Evolutionary conservation across 2,113 vertebrate species (phyloP), one percentile per base, ranked within the genome.

Genomic region (Passer montanus): DNA sequence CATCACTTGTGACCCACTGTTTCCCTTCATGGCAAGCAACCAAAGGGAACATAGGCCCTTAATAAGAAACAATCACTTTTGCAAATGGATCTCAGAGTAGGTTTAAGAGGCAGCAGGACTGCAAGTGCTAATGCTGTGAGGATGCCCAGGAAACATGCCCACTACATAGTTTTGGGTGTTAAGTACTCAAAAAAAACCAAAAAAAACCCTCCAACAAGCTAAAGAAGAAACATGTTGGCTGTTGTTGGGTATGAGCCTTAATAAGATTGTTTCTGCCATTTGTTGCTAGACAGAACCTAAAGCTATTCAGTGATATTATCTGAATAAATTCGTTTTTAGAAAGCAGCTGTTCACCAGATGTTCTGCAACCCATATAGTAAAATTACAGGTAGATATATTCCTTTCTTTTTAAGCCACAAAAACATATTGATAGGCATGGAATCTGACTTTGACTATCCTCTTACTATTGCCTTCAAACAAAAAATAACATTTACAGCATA

Each of bases 341-440:
- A 93, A 89, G 66, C 95, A 96, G 84, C 66, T 96, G 96, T 39
- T 92, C 50, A 73, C 92, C 95, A 97, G 89, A 96, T 97, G 95
- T 89, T 79, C 49, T 78, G 39, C 43, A 82, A 47, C 14, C 4
- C 46, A 30, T 77, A 37, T 33, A 70, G 41, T 55, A 90, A 93
- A 86, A 63, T 67, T 82, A 37, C 83, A 97, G 87, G 91, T 95
- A 90, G 50, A 74, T 83, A 28, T 47, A 73, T 46, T 66, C 31
- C 11, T 85, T 93, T 53, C 6, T 62, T 87, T 84, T 73, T 67
- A 66, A 92, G 23, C 13, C 62, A 93, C n/a, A 68, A 50, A 78
- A 77, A 64, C 4, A 1, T 82, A 70, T 27, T 37, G 49, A 69
- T 23, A 73, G 15, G 8, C 62, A 90, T 91, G 46, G 89, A 93